Percentiles rank a stretch among this genome's conserved stretches.
phyloP scores from a whole-genome alignment of 1,140 invertebrate species.

The Drosophila orosa region DNA sequence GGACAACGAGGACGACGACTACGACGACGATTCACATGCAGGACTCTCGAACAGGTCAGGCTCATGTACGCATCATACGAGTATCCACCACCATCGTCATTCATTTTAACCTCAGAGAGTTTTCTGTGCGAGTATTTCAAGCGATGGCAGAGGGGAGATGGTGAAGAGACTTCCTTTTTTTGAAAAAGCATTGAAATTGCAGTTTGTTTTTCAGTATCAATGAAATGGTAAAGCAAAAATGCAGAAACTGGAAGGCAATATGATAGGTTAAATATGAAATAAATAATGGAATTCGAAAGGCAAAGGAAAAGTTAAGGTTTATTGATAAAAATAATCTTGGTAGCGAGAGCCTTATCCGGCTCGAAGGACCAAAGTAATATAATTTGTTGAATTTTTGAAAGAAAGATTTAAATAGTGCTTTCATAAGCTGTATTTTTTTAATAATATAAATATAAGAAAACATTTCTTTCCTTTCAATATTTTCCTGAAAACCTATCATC shows the following conservation, averaged over 20 bases:
- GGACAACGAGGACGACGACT: constrained; percentile 1
- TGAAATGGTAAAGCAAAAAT: neutral
- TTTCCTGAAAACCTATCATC: neutral
- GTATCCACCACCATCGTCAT: constrained; percentile 24
- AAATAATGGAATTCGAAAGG: neutral
- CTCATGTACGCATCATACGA: constrained; percentile 33
- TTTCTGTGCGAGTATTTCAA: constrained; percentile 13
- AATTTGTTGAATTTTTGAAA: no score
- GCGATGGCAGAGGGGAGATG: neutral
- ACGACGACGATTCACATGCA: constrained; percentile 22
- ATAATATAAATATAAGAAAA: no score
- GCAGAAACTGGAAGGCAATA: neutral
- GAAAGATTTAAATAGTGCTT: neutral
- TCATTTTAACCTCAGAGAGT: constrained; percentile 28
- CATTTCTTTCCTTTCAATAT: neutral
- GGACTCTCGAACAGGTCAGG: constrained; percentile 43
- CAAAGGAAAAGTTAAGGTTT: neutral
- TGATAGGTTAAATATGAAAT: neutral
- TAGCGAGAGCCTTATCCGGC: no score
- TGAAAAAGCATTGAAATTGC: constrained; percentile 7
- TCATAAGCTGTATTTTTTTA: neutral
- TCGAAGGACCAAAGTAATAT: neutral
- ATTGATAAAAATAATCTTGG: no score
- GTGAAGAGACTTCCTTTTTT: constrained; percentile 1
- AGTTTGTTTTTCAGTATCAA: neutral